Evolutionary conservation across 2,888 invertebrate species (phyloP).

Genomic region (Hydrotaea cyrtoneurina): DNA sequence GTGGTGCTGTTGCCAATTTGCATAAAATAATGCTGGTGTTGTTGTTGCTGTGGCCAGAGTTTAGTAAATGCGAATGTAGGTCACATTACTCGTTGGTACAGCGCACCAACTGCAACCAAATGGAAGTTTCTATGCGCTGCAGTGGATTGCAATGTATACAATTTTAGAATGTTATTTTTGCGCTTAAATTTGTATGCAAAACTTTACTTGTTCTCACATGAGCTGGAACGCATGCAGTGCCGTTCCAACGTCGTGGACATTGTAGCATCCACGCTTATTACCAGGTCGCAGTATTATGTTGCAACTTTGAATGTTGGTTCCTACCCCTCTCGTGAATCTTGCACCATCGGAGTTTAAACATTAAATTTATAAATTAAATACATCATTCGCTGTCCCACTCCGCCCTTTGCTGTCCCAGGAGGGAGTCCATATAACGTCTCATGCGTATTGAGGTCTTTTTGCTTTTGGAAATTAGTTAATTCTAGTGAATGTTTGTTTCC

Average conservation of each 20-base stretch:
- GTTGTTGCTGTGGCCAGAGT: not conserved
- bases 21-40: conserved; percentile 14
- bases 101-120: not conserved
- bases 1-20: conserved; percentile 6
- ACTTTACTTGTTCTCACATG: not conserved
- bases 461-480: no score
- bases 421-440: no score
- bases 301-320: not conserved
- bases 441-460: no score
- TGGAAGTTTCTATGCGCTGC: not conserved
- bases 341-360: no score
- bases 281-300: not conserved
- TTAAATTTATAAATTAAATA: no score
- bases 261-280: not conserved
- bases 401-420: no score
- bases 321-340: no score
- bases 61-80: not conserved
- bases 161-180: not conserved
- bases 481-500: no score
- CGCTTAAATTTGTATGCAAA: not conserved
- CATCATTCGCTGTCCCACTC: no score
- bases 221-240: not conserved
- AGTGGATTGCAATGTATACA: not conserved
- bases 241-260: not conserved
- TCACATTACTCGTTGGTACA: conserved; percentile 6